Evolutionary conservation across 2,113 vertebrate genomes (phyloP).

Genomic region (Aegotheles bennettii): DNA sequence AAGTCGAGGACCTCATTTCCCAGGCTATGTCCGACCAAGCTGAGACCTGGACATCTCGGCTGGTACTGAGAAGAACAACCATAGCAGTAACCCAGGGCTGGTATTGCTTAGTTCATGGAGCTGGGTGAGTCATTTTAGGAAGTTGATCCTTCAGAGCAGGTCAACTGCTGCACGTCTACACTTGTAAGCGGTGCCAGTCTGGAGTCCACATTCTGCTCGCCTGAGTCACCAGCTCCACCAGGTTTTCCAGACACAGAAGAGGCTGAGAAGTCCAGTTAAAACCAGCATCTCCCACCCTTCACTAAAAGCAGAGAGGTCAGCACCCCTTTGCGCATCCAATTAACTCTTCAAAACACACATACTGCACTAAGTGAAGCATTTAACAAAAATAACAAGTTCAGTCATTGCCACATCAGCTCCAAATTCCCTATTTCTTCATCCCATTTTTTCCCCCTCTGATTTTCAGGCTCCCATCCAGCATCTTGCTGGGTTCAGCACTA

Average conservation of each 20-base stretch:
- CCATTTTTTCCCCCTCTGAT: not conserved
- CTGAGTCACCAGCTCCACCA: not conserved
- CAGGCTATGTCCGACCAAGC: accelerated
- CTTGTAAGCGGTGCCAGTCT: not conserved
- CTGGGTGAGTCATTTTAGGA: not conserved
- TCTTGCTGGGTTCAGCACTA: not conserved
- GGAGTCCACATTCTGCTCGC: not conserved
- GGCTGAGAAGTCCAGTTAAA: not conserved
- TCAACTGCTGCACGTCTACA: not conserved
- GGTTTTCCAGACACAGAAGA: not conserved
- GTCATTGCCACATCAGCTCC: not conserved
- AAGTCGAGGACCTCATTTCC: not conserved
- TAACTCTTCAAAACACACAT: not conserved
- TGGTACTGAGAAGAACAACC: not conserved
- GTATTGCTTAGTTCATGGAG: not conserved
- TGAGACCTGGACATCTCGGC: not conserved
- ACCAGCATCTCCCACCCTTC: not conserved
- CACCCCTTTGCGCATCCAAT: not conserved
- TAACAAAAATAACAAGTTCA: not conserved
- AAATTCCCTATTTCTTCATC: not conserved
- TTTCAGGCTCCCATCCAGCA: not conserved
- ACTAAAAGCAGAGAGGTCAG: not conserved
- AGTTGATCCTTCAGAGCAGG: not conserved
- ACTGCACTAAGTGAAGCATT: not conserved
- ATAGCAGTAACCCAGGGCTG: not conserved